These are phyloP conservation scores for Caenorhabditis tropicalis DNA, from an alignment of 1,140 invertebrate species.

Conservation along the genomic window DNA sequence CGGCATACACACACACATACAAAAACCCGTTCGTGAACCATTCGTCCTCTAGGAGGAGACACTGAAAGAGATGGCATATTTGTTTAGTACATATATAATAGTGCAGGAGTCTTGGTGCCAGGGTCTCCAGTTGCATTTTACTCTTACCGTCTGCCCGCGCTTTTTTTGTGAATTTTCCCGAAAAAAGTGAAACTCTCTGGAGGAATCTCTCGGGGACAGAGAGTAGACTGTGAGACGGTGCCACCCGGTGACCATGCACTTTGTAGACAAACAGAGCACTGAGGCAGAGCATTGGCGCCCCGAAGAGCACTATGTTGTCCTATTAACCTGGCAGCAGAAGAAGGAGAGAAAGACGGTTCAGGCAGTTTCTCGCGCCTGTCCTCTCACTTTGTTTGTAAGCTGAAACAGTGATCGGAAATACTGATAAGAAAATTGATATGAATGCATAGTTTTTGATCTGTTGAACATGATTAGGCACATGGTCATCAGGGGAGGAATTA, in stretches of 20 bases:
- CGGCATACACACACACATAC: background rate
- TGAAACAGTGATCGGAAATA: no score
- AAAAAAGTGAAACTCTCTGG: background rate
- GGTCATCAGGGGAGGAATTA: no score
- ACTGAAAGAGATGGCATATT: conserved; percentile 1
- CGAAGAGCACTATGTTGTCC: no score
- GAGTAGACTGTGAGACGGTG: conserved; percentile 22
- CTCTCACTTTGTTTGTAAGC: background rate
- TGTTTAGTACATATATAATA: conserved; percentile 31
- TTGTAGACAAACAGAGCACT: conserved; percentile 26
- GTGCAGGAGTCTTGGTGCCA: background rate
- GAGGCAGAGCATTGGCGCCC: background rate
- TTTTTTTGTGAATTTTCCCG: background rate
- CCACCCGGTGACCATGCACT: conserved; percentile 43
- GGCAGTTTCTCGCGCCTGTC: background rate
- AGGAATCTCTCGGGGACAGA: background rate
- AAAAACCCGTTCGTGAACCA: conserved; percentile 41
- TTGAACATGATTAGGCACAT: background rate
- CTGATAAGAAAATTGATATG: background rate
- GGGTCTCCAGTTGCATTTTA: background rate
- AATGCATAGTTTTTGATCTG: background rate
- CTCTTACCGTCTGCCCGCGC: no score
- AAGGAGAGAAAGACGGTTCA: background rate
- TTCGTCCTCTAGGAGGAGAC: no score
- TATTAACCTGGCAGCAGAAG: no score